phyloP scores from a whole-genome alignment of 2,888 invertebrate species.

The Parapristionchus giblindavisi region DNA sequence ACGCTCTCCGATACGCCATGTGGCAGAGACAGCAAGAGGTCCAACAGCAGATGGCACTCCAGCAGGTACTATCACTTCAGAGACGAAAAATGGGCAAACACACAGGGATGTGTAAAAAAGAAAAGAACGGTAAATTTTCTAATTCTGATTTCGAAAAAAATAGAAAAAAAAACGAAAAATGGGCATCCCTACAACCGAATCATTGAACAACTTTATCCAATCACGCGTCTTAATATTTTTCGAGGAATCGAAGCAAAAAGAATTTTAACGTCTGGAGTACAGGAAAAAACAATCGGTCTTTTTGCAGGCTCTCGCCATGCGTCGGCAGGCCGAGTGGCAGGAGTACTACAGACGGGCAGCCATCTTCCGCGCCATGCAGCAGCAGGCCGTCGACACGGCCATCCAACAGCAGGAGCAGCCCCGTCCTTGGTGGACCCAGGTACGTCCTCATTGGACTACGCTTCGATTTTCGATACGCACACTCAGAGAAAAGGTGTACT shows the following conservation, averaged over 20 bases:
- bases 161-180: too few species aligned
- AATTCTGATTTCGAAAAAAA: too few species aligned
- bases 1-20: conserved; percentile 14
- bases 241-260: background rate
- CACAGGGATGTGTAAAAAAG: background rate
- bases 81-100: too few species aligned
- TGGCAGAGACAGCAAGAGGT: conserved; percentile 33
- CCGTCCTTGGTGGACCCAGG: background rate
- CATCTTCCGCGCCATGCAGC: conserved; percentile 10
- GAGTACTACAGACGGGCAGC: conserved; percentile 33
- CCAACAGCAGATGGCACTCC: conserved; percentile 13
- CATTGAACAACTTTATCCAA: too few species aligned
- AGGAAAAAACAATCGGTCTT: background rate
- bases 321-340: conserved; percentile 35
- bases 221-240: too few species aligned
- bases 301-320: conserved; percentile 5
- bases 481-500: too few species aligned
- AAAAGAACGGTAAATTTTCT: background rate
- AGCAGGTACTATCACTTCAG: conserved; percentile 8
- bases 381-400: background rate
- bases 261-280: background rate
- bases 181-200: too few species aligned
- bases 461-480: too few species aligned
- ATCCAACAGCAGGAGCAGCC: conserved; percentile 23
- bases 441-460: too few species aligned